These are phyloP conservation scores for Epirrita christyi DNA, from an alignment of 2,888 invertebrate species.

Conservation along the genomic window DNA sequence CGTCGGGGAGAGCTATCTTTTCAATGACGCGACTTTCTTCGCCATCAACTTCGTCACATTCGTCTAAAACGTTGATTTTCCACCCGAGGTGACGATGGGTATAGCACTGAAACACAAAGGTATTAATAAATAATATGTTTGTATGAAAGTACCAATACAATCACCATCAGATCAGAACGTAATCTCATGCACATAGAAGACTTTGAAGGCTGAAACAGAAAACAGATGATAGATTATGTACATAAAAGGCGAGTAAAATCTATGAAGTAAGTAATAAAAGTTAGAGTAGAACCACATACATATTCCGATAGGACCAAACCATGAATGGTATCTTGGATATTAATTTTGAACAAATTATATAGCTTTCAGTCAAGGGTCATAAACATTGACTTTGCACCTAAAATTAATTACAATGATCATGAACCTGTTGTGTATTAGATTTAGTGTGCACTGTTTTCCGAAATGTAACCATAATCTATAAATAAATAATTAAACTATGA, in stretches of 20 bases:
- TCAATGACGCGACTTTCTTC: conserved; percentile 82
- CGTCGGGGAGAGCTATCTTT: conserved; percentile 61
- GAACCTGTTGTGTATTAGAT: too few relatives aligned
- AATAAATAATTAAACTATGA: too few relatives aligned
- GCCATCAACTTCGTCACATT: conserved; percentile 87
- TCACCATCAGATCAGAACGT: conserved; percentile 62
- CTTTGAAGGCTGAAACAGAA: conserved; percentile 84
- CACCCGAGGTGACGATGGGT: conserved; percentile 97
- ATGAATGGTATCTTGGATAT: not conserved
- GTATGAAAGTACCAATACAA: conserved; percentile 34
- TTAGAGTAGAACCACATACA: conserved; percentile 11
- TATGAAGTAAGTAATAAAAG: conserved; percentile 25
- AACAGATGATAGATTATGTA: conserved; percentile 78
- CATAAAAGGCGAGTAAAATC: conserved; percentile 52
- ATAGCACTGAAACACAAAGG: conserved; percentile 89
- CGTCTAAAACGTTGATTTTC: conserved; percentile 96
- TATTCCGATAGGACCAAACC: conserved; percentile 3
- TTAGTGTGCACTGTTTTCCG: too few relatives aligned
- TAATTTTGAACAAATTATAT: conserved; percentile 1
- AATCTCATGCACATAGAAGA: conserved; percentile 80
- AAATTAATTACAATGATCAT: not conserved
- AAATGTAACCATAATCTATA: too few relatives aligned
- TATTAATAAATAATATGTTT: conserved; percentile 7
- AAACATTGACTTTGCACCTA: conserved; percentile 18
- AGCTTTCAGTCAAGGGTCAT: conserved; percentile 30